Evolutionary conservation across 2,888 invertebrate species (phyloP).

Genomic region (Aphidius colemani): DNA sequence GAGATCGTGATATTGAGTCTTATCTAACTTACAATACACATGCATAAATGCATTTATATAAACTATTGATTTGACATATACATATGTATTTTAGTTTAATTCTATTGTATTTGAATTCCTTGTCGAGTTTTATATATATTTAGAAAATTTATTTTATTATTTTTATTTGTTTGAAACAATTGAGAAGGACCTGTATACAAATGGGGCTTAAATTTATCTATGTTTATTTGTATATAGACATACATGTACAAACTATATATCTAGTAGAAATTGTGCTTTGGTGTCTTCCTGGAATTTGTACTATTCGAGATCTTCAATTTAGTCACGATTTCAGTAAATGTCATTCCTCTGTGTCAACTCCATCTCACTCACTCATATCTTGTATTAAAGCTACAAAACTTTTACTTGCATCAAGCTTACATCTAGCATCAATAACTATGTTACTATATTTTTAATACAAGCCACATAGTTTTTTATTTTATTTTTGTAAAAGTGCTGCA

Average conservation of each 20-base stretch:
- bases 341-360: not conserved
- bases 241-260: not conserved
- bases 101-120: constrained; percentile 15
- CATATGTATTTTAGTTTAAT: not conserved
- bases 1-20: constrained; percentile 35
- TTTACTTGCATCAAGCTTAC: too few species aligned
- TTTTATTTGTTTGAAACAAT: too few species aligned
- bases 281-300: constrained; percentile 21
- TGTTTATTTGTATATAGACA: too few species aligned
- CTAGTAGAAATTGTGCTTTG: not conserved
- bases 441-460: constrained; percentile 10
- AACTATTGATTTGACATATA: constrained; percentile 1
- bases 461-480: constrained; percentile 7
- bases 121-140: constrained; percentile 5
- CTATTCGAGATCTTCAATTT: constrained; percentile 13
- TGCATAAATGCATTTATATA: constrained; percentile 13
- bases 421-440: too few species aligned
- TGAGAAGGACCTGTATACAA: too few species aligned
- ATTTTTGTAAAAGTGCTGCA: not conserved
- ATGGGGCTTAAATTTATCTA: not conserved
- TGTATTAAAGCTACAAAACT: too few species aligned
- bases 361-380: too few species aligned
- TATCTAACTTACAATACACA: constrained; percentile 26
- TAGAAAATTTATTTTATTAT: not conserved
- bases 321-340: constrained; percentile 18